Conservation (phyloP, 2,888 invertebrate genomes). For the Trachelus stipa region DNA sequence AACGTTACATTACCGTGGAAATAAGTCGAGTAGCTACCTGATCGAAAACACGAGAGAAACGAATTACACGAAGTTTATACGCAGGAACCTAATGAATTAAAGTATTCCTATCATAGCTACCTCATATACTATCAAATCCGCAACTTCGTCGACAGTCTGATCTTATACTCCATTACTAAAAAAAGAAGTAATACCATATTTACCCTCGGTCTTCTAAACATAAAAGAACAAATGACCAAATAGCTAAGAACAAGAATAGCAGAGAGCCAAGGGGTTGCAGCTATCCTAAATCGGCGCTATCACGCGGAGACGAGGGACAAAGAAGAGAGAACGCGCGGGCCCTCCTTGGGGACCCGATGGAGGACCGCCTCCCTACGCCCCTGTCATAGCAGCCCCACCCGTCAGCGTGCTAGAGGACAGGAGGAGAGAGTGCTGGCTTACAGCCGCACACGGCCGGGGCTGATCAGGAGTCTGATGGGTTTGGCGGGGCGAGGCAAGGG, state of each 20-base stretch:
- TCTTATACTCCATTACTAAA: neutral
- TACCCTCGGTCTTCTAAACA: neutral
- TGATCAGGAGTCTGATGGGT: neutral
- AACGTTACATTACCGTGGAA: neutral
- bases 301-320: slow-evolving; percentile 28
- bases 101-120: neutral
- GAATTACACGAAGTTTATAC: neutral
- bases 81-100: neutral
- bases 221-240: neutral
- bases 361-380: slow-evolving; percentile 61
- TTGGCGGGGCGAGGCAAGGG: slow-evolving; percentile 18
- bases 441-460: neutral
- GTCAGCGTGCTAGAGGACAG: slow-evolving; percentile 71
- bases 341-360: slow-evolving; percentile 51
- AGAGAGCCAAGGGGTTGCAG: neutral
- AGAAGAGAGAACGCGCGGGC: slow-evolving; percentile 34
- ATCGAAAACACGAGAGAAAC: neutral
- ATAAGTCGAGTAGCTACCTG: neutral
- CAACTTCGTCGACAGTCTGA: neutral
- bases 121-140: neutral
- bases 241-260: neutral
- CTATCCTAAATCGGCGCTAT: neutral
- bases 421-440: slow-evolving; percentile 37
- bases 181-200: neutral
- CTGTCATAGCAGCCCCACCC: slow-evolving; percentile 61